Conservation (phyloP, 2,888 invertebrate genomes). For the Yponomeuta evonymella region DNA sequence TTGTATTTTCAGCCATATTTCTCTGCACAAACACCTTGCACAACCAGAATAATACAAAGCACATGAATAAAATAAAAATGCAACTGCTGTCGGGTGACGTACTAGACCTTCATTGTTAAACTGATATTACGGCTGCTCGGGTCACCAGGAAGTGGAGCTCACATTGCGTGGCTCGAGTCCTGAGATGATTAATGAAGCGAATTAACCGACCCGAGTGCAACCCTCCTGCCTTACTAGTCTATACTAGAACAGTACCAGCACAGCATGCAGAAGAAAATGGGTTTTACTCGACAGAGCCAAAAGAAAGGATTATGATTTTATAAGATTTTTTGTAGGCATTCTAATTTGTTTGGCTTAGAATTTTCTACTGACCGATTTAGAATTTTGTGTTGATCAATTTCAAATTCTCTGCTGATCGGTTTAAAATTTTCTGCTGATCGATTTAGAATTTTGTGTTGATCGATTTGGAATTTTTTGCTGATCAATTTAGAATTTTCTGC, state of each 20-base stretch:
- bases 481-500: no score
- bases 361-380: no score
- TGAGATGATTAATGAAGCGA: slow-evolving; percentile 9
- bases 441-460: no score
- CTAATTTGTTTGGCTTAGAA: no score
- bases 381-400: no score
- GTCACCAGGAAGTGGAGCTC: not conserved
- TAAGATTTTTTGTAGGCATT: no score
- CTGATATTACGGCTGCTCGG: not conserved
- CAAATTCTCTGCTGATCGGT: no score
- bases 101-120: not conserved
- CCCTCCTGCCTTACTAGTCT: not conserved
- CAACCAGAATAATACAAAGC: not conserved
- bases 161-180: not conserved
- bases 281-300: no score
- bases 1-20: not conserved
- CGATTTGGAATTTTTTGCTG: no score
- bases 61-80: not conserved
- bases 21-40: not conserved
- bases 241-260: not conserved
- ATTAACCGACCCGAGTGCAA: slow-evolving; percentile 7
- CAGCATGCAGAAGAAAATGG: not conserved
- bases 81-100: not conserved
- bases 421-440: no score
- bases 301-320: no score